Evolutionary conservation across 2,797 vertebrate species (phyloP).

Genomic region (Myiotriccus ornatus): DNA sequence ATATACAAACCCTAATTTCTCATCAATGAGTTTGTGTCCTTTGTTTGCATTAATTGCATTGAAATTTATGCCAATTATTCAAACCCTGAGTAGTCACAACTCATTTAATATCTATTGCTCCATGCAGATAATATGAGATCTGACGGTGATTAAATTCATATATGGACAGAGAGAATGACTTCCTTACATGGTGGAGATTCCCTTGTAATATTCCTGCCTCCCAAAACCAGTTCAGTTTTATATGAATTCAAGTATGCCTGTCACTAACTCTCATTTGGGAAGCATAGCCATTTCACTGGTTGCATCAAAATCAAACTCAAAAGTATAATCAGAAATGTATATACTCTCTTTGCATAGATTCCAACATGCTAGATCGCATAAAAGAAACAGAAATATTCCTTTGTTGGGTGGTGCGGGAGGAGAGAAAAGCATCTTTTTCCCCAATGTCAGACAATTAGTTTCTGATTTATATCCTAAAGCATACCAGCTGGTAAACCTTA

Average conservation of each 20-base stretch:
- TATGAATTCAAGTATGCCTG: background rate
- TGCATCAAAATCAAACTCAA: background rate
- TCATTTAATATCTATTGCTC: background rate
- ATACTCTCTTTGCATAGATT: background rate
- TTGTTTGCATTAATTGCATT: conserved; percentile 15
- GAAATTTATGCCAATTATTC: conserved; percentile 5
- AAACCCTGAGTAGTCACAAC: background rate
- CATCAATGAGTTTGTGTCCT: background rate
- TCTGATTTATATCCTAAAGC: conserved; percentile 48
- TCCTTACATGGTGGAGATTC: background rate
- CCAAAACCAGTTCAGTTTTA: background rate
- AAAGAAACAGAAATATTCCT: background rate
- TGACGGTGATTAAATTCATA: background rate
- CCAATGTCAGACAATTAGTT: conserved; percentile 41
- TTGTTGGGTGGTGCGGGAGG: background rate
- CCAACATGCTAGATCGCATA: background rate
- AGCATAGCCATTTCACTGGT: background rate
- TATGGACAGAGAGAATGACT: background rate
- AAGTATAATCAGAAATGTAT: background rate
- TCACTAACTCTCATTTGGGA: background rate
- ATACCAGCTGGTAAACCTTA: conserved; percentile 4
- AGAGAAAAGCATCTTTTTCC: background rate
- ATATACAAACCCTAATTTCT: conserved; percentile 16
- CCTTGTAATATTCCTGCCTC: background rate
- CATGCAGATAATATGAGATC: background rate